Conservation (phyloP, 2,113 vertebrate genomes). For the Myiozetetes cayanensis region DNA sequence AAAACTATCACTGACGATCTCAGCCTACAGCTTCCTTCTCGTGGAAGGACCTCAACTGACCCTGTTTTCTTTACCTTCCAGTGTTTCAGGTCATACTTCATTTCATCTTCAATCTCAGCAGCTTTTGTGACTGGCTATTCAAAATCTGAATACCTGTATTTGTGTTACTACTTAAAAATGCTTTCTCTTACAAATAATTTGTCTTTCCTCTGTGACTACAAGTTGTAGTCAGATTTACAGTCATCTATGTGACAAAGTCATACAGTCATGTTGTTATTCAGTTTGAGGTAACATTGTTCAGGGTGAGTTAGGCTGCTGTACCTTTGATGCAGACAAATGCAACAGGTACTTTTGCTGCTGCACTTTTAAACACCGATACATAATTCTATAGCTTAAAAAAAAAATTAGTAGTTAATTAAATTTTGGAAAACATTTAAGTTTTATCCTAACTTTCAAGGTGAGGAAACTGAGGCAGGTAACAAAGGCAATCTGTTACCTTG, state of each 20-base stretch:
- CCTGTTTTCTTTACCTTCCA: neutral
- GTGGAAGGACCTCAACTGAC: neutral
- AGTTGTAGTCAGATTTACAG: neutral
- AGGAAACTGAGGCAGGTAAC: neutral
- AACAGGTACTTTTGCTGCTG: neutral
- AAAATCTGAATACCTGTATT: neutral
- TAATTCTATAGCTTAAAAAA: neutral
- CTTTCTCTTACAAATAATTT: neutral
- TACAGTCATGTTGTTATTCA: neutral
- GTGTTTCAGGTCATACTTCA: neutral
- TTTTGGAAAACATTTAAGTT: neutral
- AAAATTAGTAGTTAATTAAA: neutral
- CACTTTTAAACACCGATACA: neutral
- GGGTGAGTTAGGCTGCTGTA: neutral
- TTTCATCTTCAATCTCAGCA: neutral
- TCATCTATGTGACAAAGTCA: rapidly evolving
- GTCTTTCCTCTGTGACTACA: neutral
- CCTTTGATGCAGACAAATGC: neutral
- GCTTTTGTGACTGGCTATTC: neutral
- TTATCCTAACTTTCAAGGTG: neutral
- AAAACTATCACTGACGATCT: neutral
- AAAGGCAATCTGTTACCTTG: neutral
- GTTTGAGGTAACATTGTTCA: neutral
- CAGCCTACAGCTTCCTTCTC: neutral
- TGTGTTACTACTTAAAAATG: neutral